phyloP scores from a whole-genome alignment of 1,140 invertebrate species.

The Ruditapes philippinarum region DNA sequence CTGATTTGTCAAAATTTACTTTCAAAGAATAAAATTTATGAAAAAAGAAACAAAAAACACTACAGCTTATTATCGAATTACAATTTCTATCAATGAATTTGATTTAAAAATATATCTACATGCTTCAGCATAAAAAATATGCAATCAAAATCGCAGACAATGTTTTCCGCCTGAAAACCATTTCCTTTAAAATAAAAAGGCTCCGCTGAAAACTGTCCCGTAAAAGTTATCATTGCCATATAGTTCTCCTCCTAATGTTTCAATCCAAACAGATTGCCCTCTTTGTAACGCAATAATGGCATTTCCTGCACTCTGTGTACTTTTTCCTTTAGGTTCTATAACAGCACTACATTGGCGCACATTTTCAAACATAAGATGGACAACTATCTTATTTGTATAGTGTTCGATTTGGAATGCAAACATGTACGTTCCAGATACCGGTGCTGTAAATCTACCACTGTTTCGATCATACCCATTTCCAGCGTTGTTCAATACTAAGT shows the following conservation, averaged over 20 bases:
- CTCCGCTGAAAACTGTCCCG: not conserved
- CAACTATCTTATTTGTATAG: not conserved
- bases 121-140: too few relatives aligned
- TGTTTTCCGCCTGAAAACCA: too few relatives aligned
- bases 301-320: not conserved
- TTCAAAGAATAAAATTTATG: too few relatives aligned
- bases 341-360: not conserved
- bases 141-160: too few relatives aligned
- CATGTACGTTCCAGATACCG: constrained; percentile 27
- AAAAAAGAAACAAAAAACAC: too few relatives aligned
- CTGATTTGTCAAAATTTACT: too few relatives aligned
- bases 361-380: not conserved
- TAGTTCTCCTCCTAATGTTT: not conserved
- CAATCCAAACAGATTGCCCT: not conserved
- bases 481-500: constrained; percentile 24
- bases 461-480: constrained; percentile 27
- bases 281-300: not conserved
- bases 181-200: not conserved
- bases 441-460: constrained; percentile 54
- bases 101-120: too few relatives aligned
- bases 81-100: too few relatives aligned
- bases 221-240: not conserved
- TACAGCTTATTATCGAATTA: too few relatives aligned
- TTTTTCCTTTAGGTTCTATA: not conserved
- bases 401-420: constrained; percentile 49